Evolutionary conservation across 2,888 invertebrate genomes (phyloP).

Genomic region (Anodontia alba): DNA sequence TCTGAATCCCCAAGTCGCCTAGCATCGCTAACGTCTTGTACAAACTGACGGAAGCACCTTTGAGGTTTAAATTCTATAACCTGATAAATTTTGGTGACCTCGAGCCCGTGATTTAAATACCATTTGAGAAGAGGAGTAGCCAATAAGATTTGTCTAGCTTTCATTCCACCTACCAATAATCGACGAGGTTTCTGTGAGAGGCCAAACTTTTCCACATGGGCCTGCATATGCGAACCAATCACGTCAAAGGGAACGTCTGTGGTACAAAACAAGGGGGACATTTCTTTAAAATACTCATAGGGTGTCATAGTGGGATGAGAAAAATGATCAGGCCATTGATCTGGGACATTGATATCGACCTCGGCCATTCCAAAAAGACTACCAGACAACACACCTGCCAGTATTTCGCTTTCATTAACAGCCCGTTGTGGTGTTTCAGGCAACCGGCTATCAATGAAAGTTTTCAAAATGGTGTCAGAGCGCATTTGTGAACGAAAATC

Average conservation of each 20-base stretch:
- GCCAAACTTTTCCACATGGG: not conserved
- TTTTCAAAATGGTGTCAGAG: not conserved
- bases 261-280: no score
- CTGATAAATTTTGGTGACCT: slow-evolving; percentile 2
- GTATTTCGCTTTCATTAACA: not conserved
- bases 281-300: not conserved
- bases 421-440: not conserved
- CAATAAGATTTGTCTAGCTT: not conserved
- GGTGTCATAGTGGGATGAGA: no score
- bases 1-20: slow-evolving; percentile 47
- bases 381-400: not conserved
- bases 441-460: not conserved
- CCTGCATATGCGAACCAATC: not conserved
- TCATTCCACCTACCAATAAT: slow-evolving; percentile 15
- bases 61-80: slow-evolving; percentile 8
- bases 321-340: no score
- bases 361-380: not conserved
- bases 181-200: not conserved
- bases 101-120: no score
- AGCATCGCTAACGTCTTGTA: no score
- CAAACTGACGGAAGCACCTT: not conserved
- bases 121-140: slow-evolving; percentile 8
- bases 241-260: slow-evolving; percentile 25
- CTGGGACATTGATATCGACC: slow-evolving; percentile 32
- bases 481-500: slow-evolving; percentile 15